A percentile compares a stretch with the other conserved stretches of the same genome.
Evolutionary conservation across 2,888 invertebrate species (phyloP).

Genomic region (Eilema griseolum): DNA sequence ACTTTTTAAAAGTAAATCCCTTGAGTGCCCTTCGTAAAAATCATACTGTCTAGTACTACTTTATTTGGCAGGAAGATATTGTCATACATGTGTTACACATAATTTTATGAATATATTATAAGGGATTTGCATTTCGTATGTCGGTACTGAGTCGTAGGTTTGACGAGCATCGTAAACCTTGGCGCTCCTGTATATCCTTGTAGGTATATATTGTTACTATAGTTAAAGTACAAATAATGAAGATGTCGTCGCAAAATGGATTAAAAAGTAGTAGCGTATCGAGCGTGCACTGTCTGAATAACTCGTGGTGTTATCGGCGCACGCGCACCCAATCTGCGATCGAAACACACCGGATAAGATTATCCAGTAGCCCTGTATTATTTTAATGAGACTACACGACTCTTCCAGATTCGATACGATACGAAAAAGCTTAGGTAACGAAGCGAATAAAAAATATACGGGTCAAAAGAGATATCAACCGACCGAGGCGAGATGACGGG

Average conservation of each 20-base stretch:
- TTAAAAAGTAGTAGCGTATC: slow-evolving; percentile 81
- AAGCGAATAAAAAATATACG: slow-evolving; percentile 80
- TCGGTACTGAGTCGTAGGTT: slow-evolving; percentile 49
- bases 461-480: slow-evolving; percentile 84
- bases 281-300: slow-evolving; percentile 83
- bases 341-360: slow-evolving; percentile 86
- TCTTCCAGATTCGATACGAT: slow-evolving; percentile 83
- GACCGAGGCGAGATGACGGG: slow-evolving; percentile 70
- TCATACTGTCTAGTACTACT: slow-evolving; percentile 68
- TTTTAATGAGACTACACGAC: slow-evolving; percentile 87
- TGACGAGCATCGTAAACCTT: slow-evolving; percentile 58
- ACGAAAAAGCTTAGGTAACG: slow-evolving; percentile 84
- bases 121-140: slow-evolving; percentile 71
- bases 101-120: slow-evolving; percentile 81
- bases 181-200: slow-evolving; percentile 43
- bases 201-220: slow-evolving; percentile 38
- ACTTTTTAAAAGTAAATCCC: slow-evolving; percentile 55
- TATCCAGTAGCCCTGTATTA: slow-evolving; percentile 87
- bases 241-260: slow-evolving; percentile 82
- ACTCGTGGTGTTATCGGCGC: slow-evolving; percentile 83
- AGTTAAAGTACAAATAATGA: slow-evolving; percentile 78
- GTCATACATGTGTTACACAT: slow-evolving; percentile 74
- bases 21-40: slow-evolving; percentile 68
- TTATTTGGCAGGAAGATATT: slow-evolving; percentile 74
- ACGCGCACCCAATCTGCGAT: slow-evolving; percentile 87